Evolutionary conservation across 2,888 invertebrate genomes (phyloP), one percentile per base, ranked within the genome.

Genomic region (Macaria liturata): DNA sequence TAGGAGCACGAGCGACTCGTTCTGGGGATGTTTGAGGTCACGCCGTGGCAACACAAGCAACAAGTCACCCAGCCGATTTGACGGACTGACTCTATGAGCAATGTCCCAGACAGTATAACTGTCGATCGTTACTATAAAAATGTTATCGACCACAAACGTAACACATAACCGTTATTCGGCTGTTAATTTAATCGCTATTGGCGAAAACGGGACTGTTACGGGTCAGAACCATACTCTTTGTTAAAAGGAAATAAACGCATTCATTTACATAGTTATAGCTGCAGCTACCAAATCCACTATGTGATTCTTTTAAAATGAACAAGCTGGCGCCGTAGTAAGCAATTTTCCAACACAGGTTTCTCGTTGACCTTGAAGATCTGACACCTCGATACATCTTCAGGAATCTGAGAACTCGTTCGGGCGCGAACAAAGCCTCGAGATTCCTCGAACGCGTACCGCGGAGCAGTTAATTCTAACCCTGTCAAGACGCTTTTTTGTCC

Each of bases 1-100:
- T 78, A 53, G 72, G 76, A 78, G 82, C 87, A 84, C 88, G 86
- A 83, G 86, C 81, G 80, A 61, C 61, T 69, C 73, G 66, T 72
- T 72, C 71, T 58, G 68, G 70, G 74, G 75, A 78, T 76, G 72
- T 78, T 83, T 78, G 66, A 71, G 75, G 74, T 61, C 66, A 56
- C 56, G 74, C 73, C 78, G 72, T 75, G 72, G 37, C 44, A 20
- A 78, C 76, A 76, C 74, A 76, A 71, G 74, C 68, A 69, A 59
- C 55, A 73, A 64, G 65, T 64, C 67, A 20, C 20, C 20, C 20
- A 20, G 20, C 20, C 20, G 20, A 20, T 20, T 20, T 20, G 20
- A 20, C 20, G 20, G 20, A 55, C 49, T 31, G 48, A 59, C 57
- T n/a, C 32, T 8, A 46, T 9, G 46, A 46, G 2, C 1, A 45